Conservation (phyloP, 2,888 invertebrate species). For the Polyommatus iphigenia region DNA sequence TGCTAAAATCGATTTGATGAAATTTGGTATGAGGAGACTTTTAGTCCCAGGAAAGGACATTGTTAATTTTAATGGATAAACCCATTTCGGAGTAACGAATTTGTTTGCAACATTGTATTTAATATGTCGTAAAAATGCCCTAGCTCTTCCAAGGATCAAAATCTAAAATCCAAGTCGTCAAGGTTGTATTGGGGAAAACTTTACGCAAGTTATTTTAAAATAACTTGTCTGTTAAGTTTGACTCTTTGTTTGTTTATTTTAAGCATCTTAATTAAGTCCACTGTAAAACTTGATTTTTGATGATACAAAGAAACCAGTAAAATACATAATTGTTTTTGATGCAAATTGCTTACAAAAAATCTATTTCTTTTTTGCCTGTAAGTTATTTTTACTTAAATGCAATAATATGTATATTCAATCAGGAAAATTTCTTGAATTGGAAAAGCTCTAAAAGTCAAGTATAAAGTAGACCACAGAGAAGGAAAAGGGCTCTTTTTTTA, state of each 20-base stretch:
- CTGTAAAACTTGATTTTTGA: neutral
- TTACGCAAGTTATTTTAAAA: neutral
- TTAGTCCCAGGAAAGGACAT: no score
- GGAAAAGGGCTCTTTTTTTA: neutral
- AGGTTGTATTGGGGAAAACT: neutral
- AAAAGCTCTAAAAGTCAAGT: neutral
- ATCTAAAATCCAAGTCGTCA: neutral
- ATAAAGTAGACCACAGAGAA: no score
- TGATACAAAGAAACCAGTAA: neutral
- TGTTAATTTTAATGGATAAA: neutral
- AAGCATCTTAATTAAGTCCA: neutral
- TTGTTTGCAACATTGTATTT: no score
- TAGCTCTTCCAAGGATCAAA: no score
- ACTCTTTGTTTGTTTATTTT: no score
- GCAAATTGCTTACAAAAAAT: no score
- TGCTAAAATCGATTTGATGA: no score
- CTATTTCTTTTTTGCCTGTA: neutral
- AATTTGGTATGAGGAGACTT: no score
- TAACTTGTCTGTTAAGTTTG: neutral
- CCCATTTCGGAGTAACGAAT: no score
- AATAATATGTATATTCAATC: no score
- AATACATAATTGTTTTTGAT: no score
- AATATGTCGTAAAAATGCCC: no score
- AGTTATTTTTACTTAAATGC: neutral
- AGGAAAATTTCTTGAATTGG: neutral